These are phyloP conservation scores for Mus caroli DNA, from an alignment of 2,797 vertebrate species.

Conservation along the genomic window DNA sequence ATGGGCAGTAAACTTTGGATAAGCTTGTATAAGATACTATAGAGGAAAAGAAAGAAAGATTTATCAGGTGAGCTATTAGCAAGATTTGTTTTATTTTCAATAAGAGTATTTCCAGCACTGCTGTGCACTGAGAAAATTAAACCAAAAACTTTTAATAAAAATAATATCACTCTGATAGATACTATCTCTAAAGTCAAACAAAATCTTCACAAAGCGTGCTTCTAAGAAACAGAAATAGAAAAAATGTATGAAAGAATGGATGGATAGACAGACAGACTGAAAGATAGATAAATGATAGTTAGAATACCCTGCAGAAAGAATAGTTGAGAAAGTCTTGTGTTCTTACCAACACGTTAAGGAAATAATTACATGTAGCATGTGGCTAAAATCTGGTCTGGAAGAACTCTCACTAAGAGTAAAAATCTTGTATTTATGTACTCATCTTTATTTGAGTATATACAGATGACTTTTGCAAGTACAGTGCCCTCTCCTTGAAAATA, in stretches of 20 bases:
- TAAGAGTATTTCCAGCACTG: background rate
- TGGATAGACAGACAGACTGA: background rate
- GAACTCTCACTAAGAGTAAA: background rate
- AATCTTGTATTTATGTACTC: background rate
- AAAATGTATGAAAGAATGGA: background rate
- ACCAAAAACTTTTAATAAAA: background rate
- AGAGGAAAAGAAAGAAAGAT: background rate
- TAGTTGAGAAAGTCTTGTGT: background rate
- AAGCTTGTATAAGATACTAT: background rate
- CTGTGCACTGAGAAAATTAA: background rate
- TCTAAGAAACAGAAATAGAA: background rate
- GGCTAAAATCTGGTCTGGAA: background rate
- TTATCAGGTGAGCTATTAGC: conserved; percentile 2
- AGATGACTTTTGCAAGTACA: background rate
- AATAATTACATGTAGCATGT: background rate
- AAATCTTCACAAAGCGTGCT: accelerated
- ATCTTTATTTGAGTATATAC: background rate
- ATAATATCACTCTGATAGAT: background rate
- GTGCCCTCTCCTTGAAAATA: conserved; percentile 36
- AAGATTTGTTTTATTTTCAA: background rate
- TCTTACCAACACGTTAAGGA: background rate
- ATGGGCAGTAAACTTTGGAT: background rate
- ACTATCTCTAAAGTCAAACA: background rate
- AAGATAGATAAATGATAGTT: background rate
- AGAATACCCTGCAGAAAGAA: background rate